phyloP scores from a whole-genome alignment of 2,888 invertebrate genomes.

The Acronicta aceris region DNA sequence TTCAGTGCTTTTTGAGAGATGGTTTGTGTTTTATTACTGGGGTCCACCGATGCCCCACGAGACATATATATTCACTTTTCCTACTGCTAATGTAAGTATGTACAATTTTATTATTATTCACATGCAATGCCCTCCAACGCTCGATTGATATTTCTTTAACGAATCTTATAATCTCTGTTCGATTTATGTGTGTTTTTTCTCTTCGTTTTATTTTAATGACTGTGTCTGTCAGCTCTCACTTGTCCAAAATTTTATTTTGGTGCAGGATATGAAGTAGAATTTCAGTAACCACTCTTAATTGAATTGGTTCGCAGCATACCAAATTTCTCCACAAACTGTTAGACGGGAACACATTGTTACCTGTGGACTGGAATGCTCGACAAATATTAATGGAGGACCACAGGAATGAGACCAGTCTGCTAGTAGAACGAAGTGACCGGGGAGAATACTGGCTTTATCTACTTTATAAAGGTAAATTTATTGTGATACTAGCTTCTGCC shows the following conservation, averaged over 20 bases:
- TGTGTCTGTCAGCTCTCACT: no score
- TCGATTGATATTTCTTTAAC: no score
- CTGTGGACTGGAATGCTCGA: slow-evolving; percentile 70
- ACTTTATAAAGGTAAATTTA: slow-evolving; percentile 52
- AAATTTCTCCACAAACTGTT: slow-evolving; percentile 60
- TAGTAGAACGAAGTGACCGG: slow-evolving; percentile 69
- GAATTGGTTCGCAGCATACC: slow-evolving; percentile 60
- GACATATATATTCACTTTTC: slow-evolving; percentile 61
- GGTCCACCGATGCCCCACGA: slow-evolving; percentile 29
- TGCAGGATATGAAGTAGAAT: no score
- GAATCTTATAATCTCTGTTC: no score
- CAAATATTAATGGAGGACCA: slow-evolving; percentile 64
- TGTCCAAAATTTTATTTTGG: no score
- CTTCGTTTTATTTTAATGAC: no score
- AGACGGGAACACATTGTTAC: slow-evolving; percentile 57
- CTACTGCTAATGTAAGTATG: slow-evolving; percentile 62
- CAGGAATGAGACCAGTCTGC: slow-evolving; percentile 50
- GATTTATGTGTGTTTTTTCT: no score
- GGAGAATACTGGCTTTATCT: slow-evolving; percentile 69
- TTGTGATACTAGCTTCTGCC: no score
- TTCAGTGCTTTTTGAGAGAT: slow-evolving; percentile 64
- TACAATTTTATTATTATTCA: no score
- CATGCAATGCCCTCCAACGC: no score
- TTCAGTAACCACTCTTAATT: no score
- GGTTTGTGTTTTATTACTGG: slow-evolving; percentile 78